Evolutionary conservation across 2,888 invertebrate genomes (phyloP), one percentile per base, ranked within the genome.

Genomic region (Macrophya annulata): DNA sequence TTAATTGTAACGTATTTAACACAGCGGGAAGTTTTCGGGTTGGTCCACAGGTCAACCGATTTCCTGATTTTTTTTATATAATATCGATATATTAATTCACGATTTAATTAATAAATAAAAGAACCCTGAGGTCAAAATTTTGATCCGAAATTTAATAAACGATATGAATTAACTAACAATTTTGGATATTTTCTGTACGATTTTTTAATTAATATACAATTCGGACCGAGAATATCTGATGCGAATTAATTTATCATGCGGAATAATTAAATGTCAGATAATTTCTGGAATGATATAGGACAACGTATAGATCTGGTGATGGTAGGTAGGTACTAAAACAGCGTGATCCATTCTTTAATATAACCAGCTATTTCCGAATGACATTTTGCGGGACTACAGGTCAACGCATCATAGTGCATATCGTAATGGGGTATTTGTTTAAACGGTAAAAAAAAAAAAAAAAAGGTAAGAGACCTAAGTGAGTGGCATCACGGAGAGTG

Each of bases 341-440:
- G 45, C 21, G 37, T 12, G 31, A 9, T n/a, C 55, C n/a, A 55
- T 31, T 77, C 37, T 55, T 55, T 15, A 37, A 77, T 77, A 77
- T 3, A 37, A 55, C 77, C n/a, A 55, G 51, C 77, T 55, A 77
- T 43, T 77, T 77, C 10, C 51, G 77, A 9, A 21, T 77, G 51
- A 77, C 77, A 77, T 77, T 77, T 77, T 55, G 37, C 51, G 31
- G 43, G 31, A 31, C 1, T 31, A 31, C 51, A 55, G 77, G 31
- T 77, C 77, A 77, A 43, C 37, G 77, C 51, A 31, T 77, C 55
- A 51, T 37, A n/a, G 15, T 77, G 77, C 77, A 55, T 55, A 55
- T 37, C 31, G 55, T 51, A 17, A 51, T 17, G 15, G 31, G 2
- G 37, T 68, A 17, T 68, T 68, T 37, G 25, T 62, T 25, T 62